Evolutionary conservation across 64 coral and sea anemone species (phyloP).

Genomic region (Dendronephthya gigantea): DNA sequence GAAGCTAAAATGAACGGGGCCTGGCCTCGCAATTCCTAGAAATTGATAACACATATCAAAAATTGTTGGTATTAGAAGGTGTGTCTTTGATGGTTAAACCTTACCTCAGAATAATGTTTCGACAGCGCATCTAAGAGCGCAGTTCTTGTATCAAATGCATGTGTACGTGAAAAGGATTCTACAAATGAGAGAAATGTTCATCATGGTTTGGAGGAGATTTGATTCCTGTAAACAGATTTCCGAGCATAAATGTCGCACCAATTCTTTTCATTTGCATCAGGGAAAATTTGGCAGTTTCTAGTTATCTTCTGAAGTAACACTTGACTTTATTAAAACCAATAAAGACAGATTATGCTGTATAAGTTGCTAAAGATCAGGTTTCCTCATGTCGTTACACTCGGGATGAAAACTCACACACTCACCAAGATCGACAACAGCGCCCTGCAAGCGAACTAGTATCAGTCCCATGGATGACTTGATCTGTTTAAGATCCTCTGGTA

Average conservation of each 20-base stretch:
- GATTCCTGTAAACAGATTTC: not conserved
- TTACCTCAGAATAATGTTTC: conserved; percentile 92
- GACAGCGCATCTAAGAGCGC: conserved; percentile 56
- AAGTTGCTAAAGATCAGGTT: not conserved
- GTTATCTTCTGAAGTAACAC: too few species aligned
- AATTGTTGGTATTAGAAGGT: not conserved
- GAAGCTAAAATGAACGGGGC: conserved; percentile 70
- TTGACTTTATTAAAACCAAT: too few species aligned
- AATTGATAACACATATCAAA: not conserved
- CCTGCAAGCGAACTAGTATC: conserved; percentile 78
- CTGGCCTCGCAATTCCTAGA: conserved; percentile 78
- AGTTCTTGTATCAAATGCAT: conserved; percentile 66
- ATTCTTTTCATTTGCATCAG: too few species aligned
- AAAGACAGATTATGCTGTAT: too few species aligned
- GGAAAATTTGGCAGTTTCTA: too few species aligned
- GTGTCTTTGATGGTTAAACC: not conserved
- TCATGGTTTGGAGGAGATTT: not conserved
- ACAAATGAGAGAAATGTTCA: not conserved
- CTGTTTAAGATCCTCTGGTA: conserved; percentile 58
- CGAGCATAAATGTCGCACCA: not conserved
- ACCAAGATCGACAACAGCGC: conserved; percentile 80
- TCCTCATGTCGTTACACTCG: not conserved
- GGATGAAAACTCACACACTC: not conserved
- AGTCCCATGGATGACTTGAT: conserved; percentile 68
- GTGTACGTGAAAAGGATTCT: conserved; percentile 61